Conservation (phyloP, 2,113 vertebrate species). For the Oryzias celebensis region DNA sequence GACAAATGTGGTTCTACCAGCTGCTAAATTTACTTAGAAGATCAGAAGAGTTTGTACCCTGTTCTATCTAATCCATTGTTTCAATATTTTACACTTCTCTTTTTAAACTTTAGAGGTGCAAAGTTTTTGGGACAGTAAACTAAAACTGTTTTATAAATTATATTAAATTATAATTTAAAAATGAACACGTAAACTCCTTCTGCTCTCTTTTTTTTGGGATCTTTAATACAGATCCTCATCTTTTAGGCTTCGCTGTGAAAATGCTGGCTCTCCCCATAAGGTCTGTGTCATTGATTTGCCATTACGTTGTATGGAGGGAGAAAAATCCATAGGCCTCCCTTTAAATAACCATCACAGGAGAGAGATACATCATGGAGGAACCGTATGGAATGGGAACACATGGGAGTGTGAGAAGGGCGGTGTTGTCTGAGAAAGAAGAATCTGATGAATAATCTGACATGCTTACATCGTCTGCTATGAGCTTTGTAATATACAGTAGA, state of each 20-base stretch:
- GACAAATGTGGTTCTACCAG: too few species aligned
- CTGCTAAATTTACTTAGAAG: too few species aligned
- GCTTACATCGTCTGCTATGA: too few species aligned
- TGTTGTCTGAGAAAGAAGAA: slow-evolving; percentile 51
- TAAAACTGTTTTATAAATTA: neutral
- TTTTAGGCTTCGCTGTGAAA: slow-evolving; percentile 51
- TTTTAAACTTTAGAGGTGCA: too few species aligned
- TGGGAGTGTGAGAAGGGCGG: slow-evolving; percentile 51
- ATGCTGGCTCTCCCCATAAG: slow-evolving; percentile 34
- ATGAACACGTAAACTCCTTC: neutral
- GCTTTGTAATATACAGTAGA: too few species aligned
- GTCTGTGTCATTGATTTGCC: slow-evolving; percentile 77
- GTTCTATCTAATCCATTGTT: too few species aligned
- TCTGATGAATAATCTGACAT: slow-evolving; percentile 40
- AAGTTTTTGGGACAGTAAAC: too few species aligned
- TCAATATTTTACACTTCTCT: too few species aligned
- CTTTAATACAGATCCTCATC: slow-evolving; percentile 53
- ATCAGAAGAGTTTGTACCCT: too few species aligned
- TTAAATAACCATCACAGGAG: slow-evolving; percentile 81
- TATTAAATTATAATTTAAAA: neutral
- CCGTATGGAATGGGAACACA: slow-evolving; percentile 66
- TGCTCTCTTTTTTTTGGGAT: slow-evolving; percentile 24
- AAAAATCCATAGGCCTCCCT: slow-evolving; percentile 80
- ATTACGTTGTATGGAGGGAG: slow-evolving; percentile 75
- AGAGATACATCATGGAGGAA: slow-evolving; percentile 68